Evolutionary conservation across 2,113 vertebrate genomes (phyloP).

Genomic region (Pituophis catenifer): DNA sequence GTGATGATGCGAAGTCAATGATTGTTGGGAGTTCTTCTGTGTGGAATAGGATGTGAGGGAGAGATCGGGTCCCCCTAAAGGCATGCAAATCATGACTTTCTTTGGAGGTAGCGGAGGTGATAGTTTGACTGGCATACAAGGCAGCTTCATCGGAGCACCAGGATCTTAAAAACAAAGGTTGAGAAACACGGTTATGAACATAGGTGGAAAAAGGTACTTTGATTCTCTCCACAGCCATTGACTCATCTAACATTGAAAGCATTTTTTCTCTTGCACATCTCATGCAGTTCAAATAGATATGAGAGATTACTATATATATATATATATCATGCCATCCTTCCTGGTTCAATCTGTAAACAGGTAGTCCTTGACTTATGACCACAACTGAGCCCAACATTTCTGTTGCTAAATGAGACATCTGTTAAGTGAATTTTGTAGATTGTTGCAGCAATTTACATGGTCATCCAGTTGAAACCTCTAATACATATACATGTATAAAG

Average conservation of each 20-base stretch:
- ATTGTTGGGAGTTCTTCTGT: conserved; percentile 81
- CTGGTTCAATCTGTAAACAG: not conserved
- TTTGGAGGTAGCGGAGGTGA: conserved; percentile 98
- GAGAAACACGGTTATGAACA: conserved; percentile 45
- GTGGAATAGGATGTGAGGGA: conserved; percentile 75
- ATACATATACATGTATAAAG: not conserved
- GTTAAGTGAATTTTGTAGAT: not conserved
- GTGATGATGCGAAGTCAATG: conserved; percentile 79
- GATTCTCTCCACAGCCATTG: not conserved
- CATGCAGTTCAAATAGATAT: not conserved
- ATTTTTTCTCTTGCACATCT: not conserved
- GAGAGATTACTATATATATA: not conserved
- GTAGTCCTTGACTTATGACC: not conserved
- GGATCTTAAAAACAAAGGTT: conserved; percentile 75
- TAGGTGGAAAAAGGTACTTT: not conserved
- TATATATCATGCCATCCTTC: not conserved
- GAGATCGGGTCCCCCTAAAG: conserved; percentile 84
- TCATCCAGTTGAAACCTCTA: not conserved
- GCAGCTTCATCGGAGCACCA: conserved; percentile 92
- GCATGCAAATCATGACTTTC: conserved; percentile 98
- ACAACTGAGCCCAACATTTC: not conserved
- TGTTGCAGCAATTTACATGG: not conserved
- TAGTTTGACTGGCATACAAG: conserved; percentile 92
- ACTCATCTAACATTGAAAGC: too few relatives aligned
- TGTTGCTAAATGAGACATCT: not conserved